Percentiles rank a stretch among this genome's conserved stretches.
Evolutionary conservation across 2,113 vertebrate genomes (phyloP).

Genomic region (Potamarius usumacintae): DNA sequence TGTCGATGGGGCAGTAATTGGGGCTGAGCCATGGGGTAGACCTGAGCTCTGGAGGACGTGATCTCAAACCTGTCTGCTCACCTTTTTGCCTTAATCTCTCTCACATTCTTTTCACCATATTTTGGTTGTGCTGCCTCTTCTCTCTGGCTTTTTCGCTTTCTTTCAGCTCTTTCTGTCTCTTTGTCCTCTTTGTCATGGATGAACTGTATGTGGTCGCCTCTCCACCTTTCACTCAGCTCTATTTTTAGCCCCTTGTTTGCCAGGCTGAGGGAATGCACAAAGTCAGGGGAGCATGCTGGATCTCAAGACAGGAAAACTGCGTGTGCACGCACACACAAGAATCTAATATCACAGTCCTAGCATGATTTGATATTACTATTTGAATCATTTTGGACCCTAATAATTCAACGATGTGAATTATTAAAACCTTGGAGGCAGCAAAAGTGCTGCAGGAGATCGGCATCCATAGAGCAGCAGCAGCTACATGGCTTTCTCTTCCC

Average conservation of each 20-base stretch:
- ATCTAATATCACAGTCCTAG: background rate
- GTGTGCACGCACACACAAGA: background rate
- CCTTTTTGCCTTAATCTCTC: background rate
- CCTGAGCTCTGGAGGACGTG: background rate
- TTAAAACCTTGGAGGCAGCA: conserved; percentile 20
- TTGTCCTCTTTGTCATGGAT: conserved; percentile 48
- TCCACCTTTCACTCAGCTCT: conserved; percentile 59
- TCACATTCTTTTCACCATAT: conserved; percentile 21
- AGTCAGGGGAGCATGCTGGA: conserved; percentile 64
- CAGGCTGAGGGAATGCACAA: conserved; percentile 64
- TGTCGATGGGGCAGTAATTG: background rate
- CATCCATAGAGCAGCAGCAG: background rate
- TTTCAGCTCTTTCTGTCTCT: conserved; percentile 49
- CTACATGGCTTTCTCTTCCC: background rate
- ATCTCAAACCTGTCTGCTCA: background rate
- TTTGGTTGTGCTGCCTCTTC: background rate
- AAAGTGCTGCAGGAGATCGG: background rate
- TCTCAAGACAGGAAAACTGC: conserved; percentile 38
- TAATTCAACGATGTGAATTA: conserved; percentile 19
- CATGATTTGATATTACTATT: background rate
- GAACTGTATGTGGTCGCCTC: conserved; percentile 36
- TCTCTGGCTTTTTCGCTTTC: background rate
- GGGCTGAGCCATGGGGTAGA: background rate
- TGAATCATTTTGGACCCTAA: background rate
- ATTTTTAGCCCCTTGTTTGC: conserved; percentile 74